A percentile compares a stretch with the other conserved stretches of the same genome.
Conservation (phyloP, 2,797 vertebrate genomes). For the Macrochelys suwanniensis region DNA sequence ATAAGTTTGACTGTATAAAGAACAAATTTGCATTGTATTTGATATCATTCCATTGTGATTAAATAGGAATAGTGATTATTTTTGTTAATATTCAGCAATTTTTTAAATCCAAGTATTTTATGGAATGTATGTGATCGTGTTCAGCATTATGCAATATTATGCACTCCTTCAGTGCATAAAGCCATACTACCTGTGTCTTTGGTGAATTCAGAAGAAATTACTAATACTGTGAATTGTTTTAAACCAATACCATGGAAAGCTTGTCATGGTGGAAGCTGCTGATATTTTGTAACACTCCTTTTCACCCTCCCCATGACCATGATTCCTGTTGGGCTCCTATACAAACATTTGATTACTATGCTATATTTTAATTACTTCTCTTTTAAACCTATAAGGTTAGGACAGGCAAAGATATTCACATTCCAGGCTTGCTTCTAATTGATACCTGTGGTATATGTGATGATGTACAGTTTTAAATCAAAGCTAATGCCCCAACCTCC, state of each 20-base stretch:
- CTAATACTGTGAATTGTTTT: not conserved
- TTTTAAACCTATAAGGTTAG: not conserved
- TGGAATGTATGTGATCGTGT: not conserved
- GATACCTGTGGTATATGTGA: not conserved
- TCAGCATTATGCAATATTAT: not conserved
- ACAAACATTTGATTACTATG: not conserved
- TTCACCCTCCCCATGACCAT: not conserved
- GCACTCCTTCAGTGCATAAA: not conserved
- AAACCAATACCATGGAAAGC: not conserved
- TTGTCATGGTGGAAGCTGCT: not conserved
- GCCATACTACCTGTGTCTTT: not conserved
- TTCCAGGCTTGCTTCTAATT: not conserved
- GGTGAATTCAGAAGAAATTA: not conserved
- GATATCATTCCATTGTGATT: not conserved
- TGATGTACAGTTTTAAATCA: not conserved
- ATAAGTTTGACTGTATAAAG: not conserved
- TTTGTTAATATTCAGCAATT: not conserved
- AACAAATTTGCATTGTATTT: not conserved
- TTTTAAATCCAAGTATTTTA: not conserved
- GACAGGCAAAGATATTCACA: not conserved
- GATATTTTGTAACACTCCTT: not conserved
- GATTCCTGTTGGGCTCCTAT: not conserved
- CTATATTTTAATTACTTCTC: not conserved
- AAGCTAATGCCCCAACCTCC: not conserved
- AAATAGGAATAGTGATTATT: not conserved